Base-by-base conservation (phyloP, 2,888 invertebrate genomes). In the Yponomeuta cagnagella region DNA sequence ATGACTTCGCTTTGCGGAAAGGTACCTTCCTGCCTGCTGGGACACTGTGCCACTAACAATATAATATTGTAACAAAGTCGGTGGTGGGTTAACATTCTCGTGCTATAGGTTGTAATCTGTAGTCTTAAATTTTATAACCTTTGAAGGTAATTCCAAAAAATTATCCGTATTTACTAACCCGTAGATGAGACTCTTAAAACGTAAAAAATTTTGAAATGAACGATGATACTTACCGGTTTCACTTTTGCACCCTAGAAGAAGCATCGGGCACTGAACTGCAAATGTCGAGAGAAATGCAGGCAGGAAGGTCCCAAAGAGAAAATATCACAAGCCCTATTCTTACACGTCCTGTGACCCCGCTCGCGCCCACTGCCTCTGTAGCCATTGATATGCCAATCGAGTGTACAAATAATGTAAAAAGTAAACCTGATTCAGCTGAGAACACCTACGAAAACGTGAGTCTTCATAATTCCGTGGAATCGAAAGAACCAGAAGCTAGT, bases 221-320 rank as follows among this genome's bases (percentile, higher is more conserved):
- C 31, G 58, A 72, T 72, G 48, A 68, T 84, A 85, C 86, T 85
- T 82, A 82, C 85, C 84, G 86, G 86, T 89, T 90, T 90, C 86
- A 90, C 89, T 91, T 91, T 91, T 91, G 90, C 90, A 91, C 87
- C 91, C 89, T 90, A 92, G 92, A 92, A 84, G 90, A 89, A 86
- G 82, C 91, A 84, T 78, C 92, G 90, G 88, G 87, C 85, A 89
- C 87, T 91, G 90, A 90, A 84, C 90, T 88, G 87, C 90, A 89
- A 88, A 91, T 86, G 84, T 81, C 87, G 82, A 88, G 86, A 85
- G 85, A 89, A 83, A 88, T 84, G 93, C 93, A 94, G 94, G 94
- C 94, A 94, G 94, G 94, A 94, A 94, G 94, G 94, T 94, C 94
- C 89, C 86, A 87, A 86, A 87, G 83, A 82, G 83, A 84, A 85